Conservation (phyloP, 2,113 vertebrate genomes). For the Arenaria interpres region DNA sequence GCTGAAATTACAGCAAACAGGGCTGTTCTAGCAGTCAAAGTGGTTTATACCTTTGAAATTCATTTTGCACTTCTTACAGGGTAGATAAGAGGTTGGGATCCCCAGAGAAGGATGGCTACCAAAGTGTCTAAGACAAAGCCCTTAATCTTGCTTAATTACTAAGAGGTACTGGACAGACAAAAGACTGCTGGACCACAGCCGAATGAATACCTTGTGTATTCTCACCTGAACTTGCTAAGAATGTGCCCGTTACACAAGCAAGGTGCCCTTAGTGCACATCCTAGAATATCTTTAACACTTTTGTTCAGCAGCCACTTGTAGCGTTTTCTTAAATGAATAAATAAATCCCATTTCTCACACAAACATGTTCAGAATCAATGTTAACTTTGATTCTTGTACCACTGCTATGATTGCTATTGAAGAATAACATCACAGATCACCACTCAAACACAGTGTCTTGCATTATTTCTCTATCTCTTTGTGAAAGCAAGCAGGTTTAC, state of each 20-base stretch:
- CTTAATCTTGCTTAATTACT: not conserved
- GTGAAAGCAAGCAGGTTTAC: not conserved
- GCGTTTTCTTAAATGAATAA: not conserved
- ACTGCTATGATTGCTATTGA: not conserved
- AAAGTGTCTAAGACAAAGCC: not conserved
- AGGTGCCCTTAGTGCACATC: not conserved
- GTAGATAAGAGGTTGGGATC: not conserved
- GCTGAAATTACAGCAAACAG: not conserved
- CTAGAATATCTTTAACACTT: not conserved
- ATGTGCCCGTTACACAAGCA: not conserved
- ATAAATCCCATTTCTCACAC: not conserved
- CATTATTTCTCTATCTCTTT: not conserved
- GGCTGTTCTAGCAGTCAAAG: not conserved
- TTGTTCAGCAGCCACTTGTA: not conserved
- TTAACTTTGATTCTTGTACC: not conserved
- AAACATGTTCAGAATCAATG: not conserved
- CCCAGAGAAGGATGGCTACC: not conserved
- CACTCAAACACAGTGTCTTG: not conserved
- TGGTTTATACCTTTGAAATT: not conserved
- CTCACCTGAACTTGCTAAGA: not conserved
- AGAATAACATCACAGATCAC: not conserved
- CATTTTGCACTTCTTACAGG: not conserved
- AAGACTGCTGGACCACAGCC: not conserved
- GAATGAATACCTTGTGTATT: not conserved
- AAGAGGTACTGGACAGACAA: not conserved